These are phyloP conservation scores for Ridgeia piscesae DNA, from an alignment of 1,140 invertebrate species.

Conservation along the genomic window DNA sequence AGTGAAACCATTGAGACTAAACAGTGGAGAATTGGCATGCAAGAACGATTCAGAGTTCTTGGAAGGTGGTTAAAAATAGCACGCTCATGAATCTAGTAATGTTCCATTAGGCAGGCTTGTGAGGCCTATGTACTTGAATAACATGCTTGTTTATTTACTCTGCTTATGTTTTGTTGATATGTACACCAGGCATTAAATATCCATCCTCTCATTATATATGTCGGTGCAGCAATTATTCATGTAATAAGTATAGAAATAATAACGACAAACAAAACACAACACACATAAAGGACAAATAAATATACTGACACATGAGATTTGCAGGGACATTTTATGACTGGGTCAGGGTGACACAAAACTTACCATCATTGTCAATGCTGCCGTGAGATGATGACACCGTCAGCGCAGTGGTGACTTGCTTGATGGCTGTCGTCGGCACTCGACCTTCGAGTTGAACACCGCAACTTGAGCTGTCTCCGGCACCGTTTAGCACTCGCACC, in stretches of 20 bases:
- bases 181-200: not conserved
- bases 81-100: not conserved
- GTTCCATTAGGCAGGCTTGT: not conserved
- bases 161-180: not conserved
- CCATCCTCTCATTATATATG: not conserved
- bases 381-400: slow-evolving; percentile 40
- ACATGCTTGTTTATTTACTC: not conserved
- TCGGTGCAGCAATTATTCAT: not conserved
- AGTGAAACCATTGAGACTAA: not conserved
- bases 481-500: slow-evolving; percentile 48
- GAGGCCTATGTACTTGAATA: not conserved
- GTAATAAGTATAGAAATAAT: not conserved
- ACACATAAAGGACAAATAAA: not conserved
- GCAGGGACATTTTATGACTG: not conserved
- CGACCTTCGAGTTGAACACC: slow-evolving; percentile 73
- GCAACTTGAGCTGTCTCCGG: slow-evolving; percentile 54
- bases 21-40: not conserved
- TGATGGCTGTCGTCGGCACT: slow-evolving; percentile 79
- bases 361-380: slow-evolving; percentile 53
- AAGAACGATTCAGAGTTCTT: not conserved
- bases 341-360: slow-evolving; percentile 2
- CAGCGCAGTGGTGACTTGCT: slow-evolving; percentile 64
- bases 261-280: not conserved
- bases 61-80: not conserved
- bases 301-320: not conserved